Base-by-base conservation (phyloP, 2,113 vertebrate genomes). In the Vulpes lagopus region DNA sequence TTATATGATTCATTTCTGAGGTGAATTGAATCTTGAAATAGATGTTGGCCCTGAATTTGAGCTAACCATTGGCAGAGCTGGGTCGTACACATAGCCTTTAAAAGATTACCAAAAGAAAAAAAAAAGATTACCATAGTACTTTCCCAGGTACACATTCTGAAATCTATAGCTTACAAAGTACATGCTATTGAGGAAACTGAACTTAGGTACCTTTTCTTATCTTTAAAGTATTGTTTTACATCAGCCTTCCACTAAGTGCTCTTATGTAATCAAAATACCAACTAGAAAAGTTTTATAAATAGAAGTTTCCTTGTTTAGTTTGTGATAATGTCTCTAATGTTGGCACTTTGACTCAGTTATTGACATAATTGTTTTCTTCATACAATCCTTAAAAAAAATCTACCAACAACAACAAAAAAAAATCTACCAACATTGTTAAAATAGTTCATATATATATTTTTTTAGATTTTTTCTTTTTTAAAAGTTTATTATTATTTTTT, bases 221-320 rank as follows among this genome's bases (percentile, higher is more conserved):
- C 43, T 78, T 51, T 78, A 30, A 78, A 78, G 43, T 78, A 51
- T 51, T 78, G 7, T 78, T 51, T 78, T 49, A 51, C 43, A 78
- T 78, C 74, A 51, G 25, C 15, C 43, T 78, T 51, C 74, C 23
- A 2, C 59, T 79, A 82, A 96, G 67, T 65, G 38, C 35, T 89
- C 53, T 35, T 53, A 57, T 27, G 30, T 95, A 90, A 90, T 69
- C 38, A 87, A 90, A 51, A 76, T 8, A 30, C 3, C 25, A 76
- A 8, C 43, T 51, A 27, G 25, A 27, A 78, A 76, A 74, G 55
- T 65, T 74, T 82, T 95, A 38, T 43, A 69, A 69, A 74, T 83
- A 38, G 83, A 79, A 80, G 93, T 86, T 43, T 35, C 73, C 23
- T 97, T 64, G 12, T 84, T 89, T 88, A 60, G 85, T 89, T 92